Evolutionary conservation across 2,888 invertebrate species (phyloP).

Genomic region (Athalia rosae): DNA sequence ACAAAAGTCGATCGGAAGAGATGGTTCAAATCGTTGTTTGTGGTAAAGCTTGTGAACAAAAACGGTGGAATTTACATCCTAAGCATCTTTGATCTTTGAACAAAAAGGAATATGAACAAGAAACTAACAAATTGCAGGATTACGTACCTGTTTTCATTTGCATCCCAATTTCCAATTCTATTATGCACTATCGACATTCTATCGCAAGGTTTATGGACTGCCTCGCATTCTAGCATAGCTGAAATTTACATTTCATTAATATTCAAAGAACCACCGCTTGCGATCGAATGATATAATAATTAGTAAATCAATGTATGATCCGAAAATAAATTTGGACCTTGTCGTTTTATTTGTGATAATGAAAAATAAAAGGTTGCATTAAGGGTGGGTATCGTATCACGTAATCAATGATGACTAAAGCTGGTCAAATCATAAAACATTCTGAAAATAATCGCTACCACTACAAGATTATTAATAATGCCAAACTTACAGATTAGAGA

Average conservation of each 20-base stretch:
- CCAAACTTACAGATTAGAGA: conserved; percentile 27
- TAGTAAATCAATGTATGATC: background rate
- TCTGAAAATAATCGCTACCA: background rate
- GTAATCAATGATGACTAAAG: no score
- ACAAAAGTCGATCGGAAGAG: conserved; percentile 31
- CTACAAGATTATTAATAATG: conserved; percentile 4
- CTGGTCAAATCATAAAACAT: background rate
- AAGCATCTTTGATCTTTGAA: no score
- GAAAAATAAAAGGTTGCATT: conserved; percentile 19
- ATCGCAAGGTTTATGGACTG: conserved; percentile 67
- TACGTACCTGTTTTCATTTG: conserved; percentile 68
- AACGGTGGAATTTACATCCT: no score
- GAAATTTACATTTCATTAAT: conserved; percentile 60
- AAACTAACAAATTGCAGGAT: conserved; percentile 2
- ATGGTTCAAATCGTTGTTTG: conserved; percentile 16
- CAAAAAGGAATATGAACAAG: background rate
- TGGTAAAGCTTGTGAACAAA: background rate
- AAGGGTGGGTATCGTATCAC: conserved; percentile 25
- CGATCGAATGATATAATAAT: conserved; percentile 1
- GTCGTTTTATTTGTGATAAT: background rate
- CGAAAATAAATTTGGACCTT: background rate
- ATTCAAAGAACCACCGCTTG: conserved; percentile 38
- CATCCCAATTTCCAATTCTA: conserved; percentile 68
- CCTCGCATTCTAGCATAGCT: conserved; percentile 71
- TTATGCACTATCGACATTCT: conserved; percentile 67